A percentile compares a stretch with the other conserved stretches of the same genome.
Evolutionary conservation across 2,113 vertebrate genomes (phyloP).

Genomic region (Bos javanicus): DNA sequence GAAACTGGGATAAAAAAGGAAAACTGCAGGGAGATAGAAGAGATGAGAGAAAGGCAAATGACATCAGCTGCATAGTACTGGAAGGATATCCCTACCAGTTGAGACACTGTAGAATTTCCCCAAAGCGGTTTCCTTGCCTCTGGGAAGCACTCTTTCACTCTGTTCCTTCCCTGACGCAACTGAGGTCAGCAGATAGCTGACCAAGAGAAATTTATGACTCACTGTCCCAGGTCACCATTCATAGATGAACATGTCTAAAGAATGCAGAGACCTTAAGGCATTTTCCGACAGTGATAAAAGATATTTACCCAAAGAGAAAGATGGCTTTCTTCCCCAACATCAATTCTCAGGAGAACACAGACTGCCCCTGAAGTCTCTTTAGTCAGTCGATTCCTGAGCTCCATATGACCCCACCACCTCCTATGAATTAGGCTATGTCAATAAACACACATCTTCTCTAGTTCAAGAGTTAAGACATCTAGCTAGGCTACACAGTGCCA

Average conservation of each 20-base stretch:
- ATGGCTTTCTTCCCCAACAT: background rate
- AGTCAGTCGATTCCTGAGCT: background rate
- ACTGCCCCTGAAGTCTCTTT: background rate
- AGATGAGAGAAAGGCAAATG: background rate
- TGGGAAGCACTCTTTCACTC: slow-evolving; percentile 1
- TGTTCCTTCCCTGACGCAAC: background rate
- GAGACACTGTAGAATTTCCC: background rate
- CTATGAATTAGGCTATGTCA: background rate
- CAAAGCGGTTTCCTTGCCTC: background rate
- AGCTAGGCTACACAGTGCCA: background rate
- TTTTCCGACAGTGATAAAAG: background rate
- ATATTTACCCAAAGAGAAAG: slow-evolving; percentile 2
- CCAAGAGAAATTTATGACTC: background rate
- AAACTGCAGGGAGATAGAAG: background rate
- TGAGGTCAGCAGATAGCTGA: background rate
- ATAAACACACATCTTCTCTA: background rate
- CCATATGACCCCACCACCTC: background rate
- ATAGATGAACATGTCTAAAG: background rate
- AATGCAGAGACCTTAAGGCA: background rate
- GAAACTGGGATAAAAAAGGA: background rate
- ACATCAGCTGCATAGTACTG: background rate
- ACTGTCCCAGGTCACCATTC: background rate
- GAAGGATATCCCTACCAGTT: background rate
- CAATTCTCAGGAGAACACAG: background rate
- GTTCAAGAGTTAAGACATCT: background rate